Conservation (phyloP, 2,888 invertebrate genomes). For the Eutolmus rufibarbis region DNA sequence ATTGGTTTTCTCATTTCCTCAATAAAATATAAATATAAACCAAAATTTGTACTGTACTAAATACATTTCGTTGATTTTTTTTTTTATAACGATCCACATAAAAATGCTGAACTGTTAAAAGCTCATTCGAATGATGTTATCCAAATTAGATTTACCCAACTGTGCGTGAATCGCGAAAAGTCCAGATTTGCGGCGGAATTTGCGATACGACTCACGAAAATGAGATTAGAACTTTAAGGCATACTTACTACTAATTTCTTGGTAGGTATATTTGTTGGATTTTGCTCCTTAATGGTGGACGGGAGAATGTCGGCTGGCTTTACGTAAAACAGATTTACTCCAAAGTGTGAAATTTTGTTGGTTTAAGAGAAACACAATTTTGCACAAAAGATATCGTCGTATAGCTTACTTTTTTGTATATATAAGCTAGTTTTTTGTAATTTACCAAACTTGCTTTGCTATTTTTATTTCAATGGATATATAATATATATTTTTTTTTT, state of each 20-base stretch:
- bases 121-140: not conserved
- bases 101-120: not conserved
- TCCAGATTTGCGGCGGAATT: not conserved
- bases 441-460: not conserved
- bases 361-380: conserved; percentile 57
- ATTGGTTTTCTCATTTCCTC: not conserved
- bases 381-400: conserved; percentile 20
- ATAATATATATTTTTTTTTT: not conserved
- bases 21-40: not conserved
- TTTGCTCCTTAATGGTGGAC: conserved; percentile 63
- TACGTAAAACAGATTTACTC: conserved; percentile 64
- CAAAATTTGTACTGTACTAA: not conserved
- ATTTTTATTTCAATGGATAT: not conserved
- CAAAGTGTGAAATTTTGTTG: conserved; percentile 64
- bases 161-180: not conserved
- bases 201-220: not conserved
- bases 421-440: not conserved
- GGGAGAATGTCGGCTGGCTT: conserved; percentile 60
- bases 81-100: not conserved
- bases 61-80: not conserved
- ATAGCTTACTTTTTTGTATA: not conserved
- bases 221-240: not conserved
- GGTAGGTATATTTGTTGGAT: conserved; percentile 61
- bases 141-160: not conserved
- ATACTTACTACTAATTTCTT: conserved; percentile 63